phyloP scores from a whole-genome alignment of 2,888 invertebrate genomes.

The Brachyptera putata region DNA sequence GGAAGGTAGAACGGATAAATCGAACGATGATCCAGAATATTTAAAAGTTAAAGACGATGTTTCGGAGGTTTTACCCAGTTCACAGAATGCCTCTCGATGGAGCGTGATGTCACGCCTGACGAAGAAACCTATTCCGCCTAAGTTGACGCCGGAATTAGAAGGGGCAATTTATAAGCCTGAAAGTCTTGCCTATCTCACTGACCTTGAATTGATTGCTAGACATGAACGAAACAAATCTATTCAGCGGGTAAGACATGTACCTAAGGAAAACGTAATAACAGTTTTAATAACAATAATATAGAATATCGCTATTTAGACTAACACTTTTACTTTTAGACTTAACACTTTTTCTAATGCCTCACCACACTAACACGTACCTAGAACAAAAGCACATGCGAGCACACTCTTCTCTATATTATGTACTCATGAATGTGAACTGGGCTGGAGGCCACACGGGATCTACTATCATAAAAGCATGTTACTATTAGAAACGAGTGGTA shows the following conservation, averaged over 20 bases:
- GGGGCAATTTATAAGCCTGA: slow-evolving; percentile 50
- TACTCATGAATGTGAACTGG: too few species aligned
- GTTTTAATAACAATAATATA: background rate
- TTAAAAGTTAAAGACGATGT: too few species aligned
- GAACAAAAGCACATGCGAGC: background rate
- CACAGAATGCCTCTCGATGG: slow-evolving; percentile 22
- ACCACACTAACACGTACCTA: background rate
- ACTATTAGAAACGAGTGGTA: too few species aligned
- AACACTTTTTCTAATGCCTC: background rate
- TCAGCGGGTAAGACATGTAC: slow-evolving; percentile 48
- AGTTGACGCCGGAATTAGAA: slow-evolving; percentile 48
- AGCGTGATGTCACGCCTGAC: slow-evolving; percentile 30
- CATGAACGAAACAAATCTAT: slow-evolving; percentile 49
- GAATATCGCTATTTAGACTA: background rate
- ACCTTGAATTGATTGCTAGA: slow-evolving; percentile 50
- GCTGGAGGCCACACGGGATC: too few species aligned
- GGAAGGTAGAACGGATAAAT: too few species aligned
- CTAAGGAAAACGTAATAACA: background rate
- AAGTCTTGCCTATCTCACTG: slow-evolving; percentile 49
- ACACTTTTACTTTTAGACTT: background rate
- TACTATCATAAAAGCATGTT: too few species aligned
- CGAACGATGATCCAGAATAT: too few species aligned
- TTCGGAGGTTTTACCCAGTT: background rate
- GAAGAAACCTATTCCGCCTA: slow-evolving; percentile 39
- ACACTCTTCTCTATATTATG: too few species aligned